These are phyloP conservation scores for Lasioglossum albipes DNA, from an alignment of 1,140 invertebrate species.

Conservation along the genomic window DNA sequence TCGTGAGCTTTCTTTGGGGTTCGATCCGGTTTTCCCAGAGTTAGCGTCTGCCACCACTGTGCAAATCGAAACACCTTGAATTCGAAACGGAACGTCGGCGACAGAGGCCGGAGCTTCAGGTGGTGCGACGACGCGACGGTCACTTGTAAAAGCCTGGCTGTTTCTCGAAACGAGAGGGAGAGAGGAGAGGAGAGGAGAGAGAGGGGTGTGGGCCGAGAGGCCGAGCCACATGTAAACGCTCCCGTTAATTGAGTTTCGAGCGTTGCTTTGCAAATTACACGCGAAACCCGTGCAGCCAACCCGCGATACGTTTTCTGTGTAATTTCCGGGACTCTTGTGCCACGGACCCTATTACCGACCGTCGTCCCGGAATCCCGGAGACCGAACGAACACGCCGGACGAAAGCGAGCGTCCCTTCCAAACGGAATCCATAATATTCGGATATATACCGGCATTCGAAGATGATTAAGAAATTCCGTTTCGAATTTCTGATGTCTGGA, in stretches of 20 bases:
- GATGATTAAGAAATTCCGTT: constrained; percentile 12
- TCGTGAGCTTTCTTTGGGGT: neutral
- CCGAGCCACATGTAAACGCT: constrained; percentile 31
- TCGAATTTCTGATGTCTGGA: neutral
- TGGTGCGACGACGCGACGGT: neutral
- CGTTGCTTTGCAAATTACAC: constrained; percentile 47
- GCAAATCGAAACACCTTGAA: neutral
- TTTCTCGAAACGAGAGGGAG: no score
- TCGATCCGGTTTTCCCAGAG: neutral
- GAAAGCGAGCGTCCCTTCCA: neutral
- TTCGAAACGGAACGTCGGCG: neutral
- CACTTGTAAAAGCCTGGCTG: neutral
- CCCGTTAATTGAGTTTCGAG: constrained; percentile 55
- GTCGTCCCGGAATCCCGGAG: neutral
- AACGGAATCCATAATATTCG: constrained; percentile 18
- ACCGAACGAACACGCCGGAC: neutral
- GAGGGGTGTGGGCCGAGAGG: no score
- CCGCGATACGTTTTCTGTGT: constrained; percentile 26
- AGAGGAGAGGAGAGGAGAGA: no score
- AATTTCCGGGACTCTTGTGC: constrained; percentile 27
- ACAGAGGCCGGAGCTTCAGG: no score
- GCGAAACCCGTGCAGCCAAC: constrained; percentile 1
- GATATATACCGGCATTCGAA: neutral
- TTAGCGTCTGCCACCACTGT: no score
- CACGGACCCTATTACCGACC: neutral